Conservation (phyloP, 2,888 invertebrate species). For the Limnephilus marmoratus region DNA sequence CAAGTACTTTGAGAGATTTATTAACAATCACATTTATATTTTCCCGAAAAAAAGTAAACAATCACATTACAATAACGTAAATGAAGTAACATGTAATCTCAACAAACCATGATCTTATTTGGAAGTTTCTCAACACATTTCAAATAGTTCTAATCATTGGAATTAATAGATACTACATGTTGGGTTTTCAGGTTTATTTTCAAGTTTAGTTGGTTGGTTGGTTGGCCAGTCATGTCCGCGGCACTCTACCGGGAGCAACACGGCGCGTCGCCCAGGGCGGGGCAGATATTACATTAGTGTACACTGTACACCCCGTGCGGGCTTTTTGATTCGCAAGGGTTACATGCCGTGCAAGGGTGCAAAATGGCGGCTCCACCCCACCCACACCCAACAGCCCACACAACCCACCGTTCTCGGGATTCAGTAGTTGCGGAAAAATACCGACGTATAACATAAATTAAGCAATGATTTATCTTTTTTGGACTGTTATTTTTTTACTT, state of each 20-base stretch:
- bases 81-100: too few relatives aligned
- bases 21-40: too few relatives aligned
- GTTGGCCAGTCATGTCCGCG: not conserved
- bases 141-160: too few relatives aligned
- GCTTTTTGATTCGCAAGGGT: conserved; percentile 56
- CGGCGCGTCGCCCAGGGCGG: conserved; percentile 17
- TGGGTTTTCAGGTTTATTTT: not conserved
- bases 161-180: too few relatives aligned
- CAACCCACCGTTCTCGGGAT: not conserved
- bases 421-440: not conserved
- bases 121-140: too few relatives aligned
- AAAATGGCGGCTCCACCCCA: conserved; percentile 8
- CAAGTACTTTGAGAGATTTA: too few relatives aligned
- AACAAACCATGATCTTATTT: too few relatives aligned
- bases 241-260: not conserved
- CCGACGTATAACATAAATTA: not conserved
- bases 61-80: too few relatives aligned
- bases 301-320: conserved; percentile 26
- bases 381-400: not conserved
- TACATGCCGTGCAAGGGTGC: conserved; percentile 32
- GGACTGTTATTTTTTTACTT: not conserved
- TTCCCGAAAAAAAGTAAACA: too few relatives aligned
- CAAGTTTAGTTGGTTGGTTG: not conserved
- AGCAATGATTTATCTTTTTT: not conserved
- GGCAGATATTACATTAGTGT: conserved; percentile 58